A percentile compares a stretch with the other conserved stretches of the same genome.
Conservation (phyloP, 2,797 vertebrate genomes). For the Decapterus maruadsi region DNA sequence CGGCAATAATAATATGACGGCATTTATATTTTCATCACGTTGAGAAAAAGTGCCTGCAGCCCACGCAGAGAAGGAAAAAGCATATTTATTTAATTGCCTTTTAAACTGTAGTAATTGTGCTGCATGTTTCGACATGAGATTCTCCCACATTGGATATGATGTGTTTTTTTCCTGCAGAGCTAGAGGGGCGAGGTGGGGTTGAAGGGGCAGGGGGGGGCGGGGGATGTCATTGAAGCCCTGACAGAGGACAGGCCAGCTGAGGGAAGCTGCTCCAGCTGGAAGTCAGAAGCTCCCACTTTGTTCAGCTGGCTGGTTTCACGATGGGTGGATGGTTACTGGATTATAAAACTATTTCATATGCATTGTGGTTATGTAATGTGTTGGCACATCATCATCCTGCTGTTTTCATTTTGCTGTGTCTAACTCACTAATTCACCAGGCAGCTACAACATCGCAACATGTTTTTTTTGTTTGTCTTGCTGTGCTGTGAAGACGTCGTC, state of each 20-base stretch:
- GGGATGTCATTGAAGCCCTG: constrained; percentile 8
- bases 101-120: not conserved
- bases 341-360: constrained; percentile 5
- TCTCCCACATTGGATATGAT: not conserved
- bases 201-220: too few species aligned
- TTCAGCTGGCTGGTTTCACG: constrained; percentile 7
- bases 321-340: not conserved
- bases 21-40: not conserved
- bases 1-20: not conserved
- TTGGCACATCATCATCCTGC: not conserved
- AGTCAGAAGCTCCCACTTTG: constrained; percentile 26
- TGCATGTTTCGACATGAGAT: not conserved
- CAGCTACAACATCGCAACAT: not conserved
- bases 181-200: not conserved
- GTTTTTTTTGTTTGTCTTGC: not conserved
- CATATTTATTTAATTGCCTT: not conserved
- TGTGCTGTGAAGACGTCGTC: constrained; percentile 9
- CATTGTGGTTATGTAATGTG: not conserved
- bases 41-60: not conserved
- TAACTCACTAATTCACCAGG: not conserved
- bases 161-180: not conserved
- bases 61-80: not conserved
- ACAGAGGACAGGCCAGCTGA: constrained; percentile 31
- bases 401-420: constrained; percentile 10
- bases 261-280: constrained; percentile 23